A percentile compares a stretch with the other conserved stretches of the same genome.
Conservation (phyloP, 2,888 invertebrate genomes). For the Monochamus alternatus region DNA sequence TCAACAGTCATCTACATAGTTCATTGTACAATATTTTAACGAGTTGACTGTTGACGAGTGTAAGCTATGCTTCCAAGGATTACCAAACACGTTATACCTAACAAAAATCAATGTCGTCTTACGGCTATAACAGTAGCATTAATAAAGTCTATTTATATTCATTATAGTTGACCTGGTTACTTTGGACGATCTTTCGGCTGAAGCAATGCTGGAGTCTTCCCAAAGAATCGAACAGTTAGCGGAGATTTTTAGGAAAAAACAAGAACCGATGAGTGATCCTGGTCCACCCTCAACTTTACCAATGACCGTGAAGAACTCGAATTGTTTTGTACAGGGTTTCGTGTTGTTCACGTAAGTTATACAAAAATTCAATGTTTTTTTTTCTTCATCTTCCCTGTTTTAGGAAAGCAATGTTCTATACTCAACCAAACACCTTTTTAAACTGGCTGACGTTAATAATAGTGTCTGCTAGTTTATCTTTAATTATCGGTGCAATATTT, state of each 20-base stretch:
- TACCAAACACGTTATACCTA: no score
- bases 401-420: slow-evolving; percentile 82
- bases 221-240: slow-evolving; percentile 93
- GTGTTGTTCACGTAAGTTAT: slow-evolving; percentile 77
- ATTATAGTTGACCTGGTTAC: slow-evolving; percentile 92
- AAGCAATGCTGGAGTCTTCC: slow-evolving; percentile 95
- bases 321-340: slow-evolving; percentile 80
- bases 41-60: no score
- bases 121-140: no score
- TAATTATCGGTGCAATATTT: slow-evolving; percentile 89
- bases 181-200: slow-evolving; percentile 92
- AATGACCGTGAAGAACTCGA: slow-evolving; percentile 77
- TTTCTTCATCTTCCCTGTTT: slow-evolving; percentile 51
- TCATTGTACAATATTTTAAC: no score
- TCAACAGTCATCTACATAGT: no score
- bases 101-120: no score
- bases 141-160: no score
- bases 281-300: slow-evolving; percentile 87
- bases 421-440: slow-evolving; percentile 88
- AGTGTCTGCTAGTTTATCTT: slow-evolving; percentile 86
- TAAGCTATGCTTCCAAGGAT: no score
- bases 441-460: slow-evolving; percentile 86
- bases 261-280: slow-evolving; percentile 77
- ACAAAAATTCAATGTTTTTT: neutral
- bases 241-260: slow-evolving; percentile 83